These are phyloP conservation scores for Mobula hypostoma DNA, from an alignment of 2,113 vertebrate species.

Conservation along the genomic window DNA sequence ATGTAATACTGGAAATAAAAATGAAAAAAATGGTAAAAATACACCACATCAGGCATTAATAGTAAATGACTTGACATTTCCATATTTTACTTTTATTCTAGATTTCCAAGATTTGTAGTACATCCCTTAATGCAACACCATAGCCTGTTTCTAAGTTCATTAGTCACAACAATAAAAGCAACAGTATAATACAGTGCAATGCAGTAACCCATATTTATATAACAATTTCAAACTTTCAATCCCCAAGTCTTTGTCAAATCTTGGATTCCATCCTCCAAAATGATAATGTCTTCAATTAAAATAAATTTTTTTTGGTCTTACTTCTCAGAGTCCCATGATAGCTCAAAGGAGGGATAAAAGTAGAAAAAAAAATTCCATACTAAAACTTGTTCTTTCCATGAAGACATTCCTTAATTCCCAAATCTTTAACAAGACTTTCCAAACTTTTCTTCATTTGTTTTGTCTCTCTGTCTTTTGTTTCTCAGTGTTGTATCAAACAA, in stretches of 20 bases:
- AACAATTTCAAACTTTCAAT: not conserved
- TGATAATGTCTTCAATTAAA: not conserved
- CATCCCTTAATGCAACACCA: not conserved
- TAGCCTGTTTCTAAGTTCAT: not conserved
- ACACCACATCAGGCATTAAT: not conserved
- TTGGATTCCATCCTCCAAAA: not conserved
- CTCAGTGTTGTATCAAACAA: not conserved
- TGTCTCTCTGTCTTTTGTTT: not conserved
- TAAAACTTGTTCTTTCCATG: not conserved
- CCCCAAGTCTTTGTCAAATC: not conserved
- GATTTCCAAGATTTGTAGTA: not conserved
- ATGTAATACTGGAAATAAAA: not conserved
- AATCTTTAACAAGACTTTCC: not conserved
- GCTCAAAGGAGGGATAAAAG: not conserved
- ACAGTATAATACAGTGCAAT: not conserved
- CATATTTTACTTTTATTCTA: not conserved
- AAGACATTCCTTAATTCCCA: not conserved
- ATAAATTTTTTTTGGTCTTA: not conserved
- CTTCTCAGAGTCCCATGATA: not conserved
- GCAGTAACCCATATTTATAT: not conserved
- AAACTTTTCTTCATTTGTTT: not conserved
- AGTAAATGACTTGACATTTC: not conserved
- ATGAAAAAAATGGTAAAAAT: not conserved
- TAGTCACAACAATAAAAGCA: not conserved
- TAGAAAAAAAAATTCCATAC: too few species aligned